Conservation (phyloP, 2,113 vertebrate genomes). For the Echinops telfairi region DNA sequence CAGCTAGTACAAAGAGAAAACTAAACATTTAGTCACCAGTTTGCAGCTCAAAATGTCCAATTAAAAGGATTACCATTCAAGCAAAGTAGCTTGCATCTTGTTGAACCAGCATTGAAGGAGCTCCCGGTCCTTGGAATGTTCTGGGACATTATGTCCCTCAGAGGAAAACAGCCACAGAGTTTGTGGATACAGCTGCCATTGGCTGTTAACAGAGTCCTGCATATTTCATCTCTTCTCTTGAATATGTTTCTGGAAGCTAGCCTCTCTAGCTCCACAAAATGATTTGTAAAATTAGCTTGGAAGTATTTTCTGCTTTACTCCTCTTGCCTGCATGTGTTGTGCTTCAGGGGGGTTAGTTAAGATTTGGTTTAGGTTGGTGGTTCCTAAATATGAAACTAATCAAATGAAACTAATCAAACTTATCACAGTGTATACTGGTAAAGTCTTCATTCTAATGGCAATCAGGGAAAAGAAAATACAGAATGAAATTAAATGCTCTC, state of each 20-base stretch:
- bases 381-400: slow-evolving; percentile 7
- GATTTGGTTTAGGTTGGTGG: not conserved
- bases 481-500: not conserved
- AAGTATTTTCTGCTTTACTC: not conserved
- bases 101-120: not conserved
- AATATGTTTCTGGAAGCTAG: not conserved
- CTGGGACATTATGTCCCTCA: not conserved
- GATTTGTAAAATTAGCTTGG: not conserved
- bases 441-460: not conserved
- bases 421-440: too few species aligned
- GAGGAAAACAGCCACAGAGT: not conserved
- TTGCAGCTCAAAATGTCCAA: not conserved
- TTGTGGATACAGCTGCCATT: not conserved
- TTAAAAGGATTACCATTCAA: slow-evolving; percentile 5
- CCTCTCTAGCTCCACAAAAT: not conserved
- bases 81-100: not conserved
- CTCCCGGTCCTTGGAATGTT: not conserved
- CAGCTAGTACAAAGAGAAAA: not conserved
- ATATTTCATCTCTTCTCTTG: not conserved
- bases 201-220: not conserved
- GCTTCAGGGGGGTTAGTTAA: not conserved
- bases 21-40: slow-evolving; percentile 15
- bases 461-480: not conserved
- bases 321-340: not conserved
- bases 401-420: not conserved